Evolutionary conservation across 2,797 vertebrate genomes (phyloP), one percentile per base, ranked within the genome.

Genomic region (Ispidina lecontei): DNA sequence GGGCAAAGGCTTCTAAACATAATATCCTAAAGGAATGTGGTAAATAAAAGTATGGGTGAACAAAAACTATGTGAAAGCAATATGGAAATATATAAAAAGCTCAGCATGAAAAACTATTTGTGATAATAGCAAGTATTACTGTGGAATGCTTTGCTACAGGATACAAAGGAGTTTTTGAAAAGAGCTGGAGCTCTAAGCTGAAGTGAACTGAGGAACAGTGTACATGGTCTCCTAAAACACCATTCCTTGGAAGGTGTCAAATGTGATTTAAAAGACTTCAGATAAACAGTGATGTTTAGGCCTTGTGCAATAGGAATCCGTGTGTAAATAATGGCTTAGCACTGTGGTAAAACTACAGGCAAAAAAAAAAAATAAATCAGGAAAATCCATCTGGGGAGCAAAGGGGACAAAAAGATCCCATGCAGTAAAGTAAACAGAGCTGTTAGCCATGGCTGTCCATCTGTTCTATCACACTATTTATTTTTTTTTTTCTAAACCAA

Each of bases 371-470:
- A 35, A 35, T 43, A 76, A 69, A 73, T 10, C 15, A 59, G 60
- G 26, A 79, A 82, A 92, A 60, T 31, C 47, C 9, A 11, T 33
- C n/a, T 41, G 14, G 22, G 44, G 22, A 46, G 20, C 4, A 9
- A 3, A 18, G 60, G 14, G 28, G 13, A 29, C 46, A 58, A 71
- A 79, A 60, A 59, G 37, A 56, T 59, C 44, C 65, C n/a, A 23
- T 56, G 18, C 28, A 62, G 23, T 73, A 67, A 84, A 72, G 39
- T 20, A 26, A 84, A 41, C 35, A 65, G 86, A 83, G 23, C 79
- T 84, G 19, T 55, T 41, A 73, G 56, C n/a, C 49, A 84, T 87
- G 59, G 52, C 54, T 90, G 41, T 41, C 84, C 78, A 89, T 95
- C 84, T 95, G 64, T 91, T 93, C 60, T 76, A 35, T 35, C 35